phyloP scores from a whole-genome alignment of 2,797 vertebrate genomes.

The Syncerus caffer region DNA sequence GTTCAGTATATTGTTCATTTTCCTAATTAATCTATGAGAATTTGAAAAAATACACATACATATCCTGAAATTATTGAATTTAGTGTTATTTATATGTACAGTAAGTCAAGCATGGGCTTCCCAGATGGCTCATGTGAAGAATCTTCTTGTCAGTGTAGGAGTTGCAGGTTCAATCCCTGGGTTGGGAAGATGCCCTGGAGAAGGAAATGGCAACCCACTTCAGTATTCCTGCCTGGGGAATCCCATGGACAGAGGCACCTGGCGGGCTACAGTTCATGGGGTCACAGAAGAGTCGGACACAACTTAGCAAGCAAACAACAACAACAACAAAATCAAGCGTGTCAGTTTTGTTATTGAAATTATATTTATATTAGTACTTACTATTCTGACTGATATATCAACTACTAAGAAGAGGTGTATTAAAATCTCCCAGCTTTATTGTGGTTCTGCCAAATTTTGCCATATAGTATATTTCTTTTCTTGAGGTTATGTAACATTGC shows the following conservation, averaged over 20 bases:
- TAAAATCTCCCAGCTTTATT: background rate
- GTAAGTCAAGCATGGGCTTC: background rate
- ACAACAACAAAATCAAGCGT: background rate
- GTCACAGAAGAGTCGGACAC: background rate
- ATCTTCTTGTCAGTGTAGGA: background rate
- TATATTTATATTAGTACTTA: background rate
- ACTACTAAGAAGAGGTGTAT: background rate
- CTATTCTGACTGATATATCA: background rate
- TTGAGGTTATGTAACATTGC: background rate
- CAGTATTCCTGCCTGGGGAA: background rate
- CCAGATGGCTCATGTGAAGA: background rate
- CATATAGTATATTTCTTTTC: background rate
- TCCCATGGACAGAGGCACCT: background rate
- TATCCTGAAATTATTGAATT: background rate
- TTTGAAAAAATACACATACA: background rate
- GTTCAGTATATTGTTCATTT: background rate
- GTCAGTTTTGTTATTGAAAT: background rate
- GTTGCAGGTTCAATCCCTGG: background rate
- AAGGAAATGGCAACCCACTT: background rate
- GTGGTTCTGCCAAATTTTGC: background rate
- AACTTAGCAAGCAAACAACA: background rate
- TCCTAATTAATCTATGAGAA: background rate
- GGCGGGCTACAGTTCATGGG: background rate
- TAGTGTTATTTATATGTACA: background rate
- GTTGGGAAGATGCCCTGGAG: background rate